Conservation (phyloP, 1,140 invertebrate genomes). For the Sminthurides bifidus region DNA sequence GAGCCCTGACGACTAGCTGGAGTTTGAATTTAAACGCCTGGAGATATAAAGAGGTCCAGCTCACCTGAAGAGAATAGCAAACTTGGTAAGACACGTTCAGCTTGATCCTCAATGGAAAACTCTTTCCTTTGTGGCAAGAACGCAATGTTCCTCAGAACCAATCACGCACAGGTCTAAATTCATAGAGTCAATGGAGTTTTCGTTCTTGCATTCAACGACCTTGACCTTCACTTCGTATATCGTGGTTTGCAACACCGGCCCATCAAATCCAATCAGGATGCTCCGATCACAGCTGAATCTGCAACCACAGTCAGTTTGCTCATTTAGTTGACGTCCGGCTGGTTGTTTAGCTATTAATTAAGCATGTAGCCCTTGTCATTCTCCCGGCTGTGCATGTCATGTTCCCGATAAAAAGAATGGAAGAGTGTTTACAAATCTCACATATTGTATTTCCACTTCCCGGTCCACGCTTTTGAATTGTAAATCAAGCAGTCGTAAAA, state of each 20-base stretch:
- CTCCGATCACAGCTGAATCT: background rate
- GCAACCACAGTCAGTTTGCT: background rate
- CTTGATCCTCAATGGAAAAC: background rate
- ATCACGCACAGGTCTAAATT: too few relatives aligned
- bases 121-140: background rate
- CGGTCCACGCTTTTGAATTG: background rate
- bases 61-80: background rate
- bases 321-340: too few relatives aligned
- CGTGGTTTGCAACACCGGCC: background rate
- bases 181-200: too few relatives aligned
- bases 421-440: background rate
- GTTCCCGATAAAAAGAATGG: too few relatives aligned
- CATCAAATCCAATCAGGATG: background rate
- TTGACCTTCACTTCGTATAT: background rate
- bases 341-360: too few relatives aligned
- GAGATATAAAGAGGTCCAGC: too few relatives aligned
- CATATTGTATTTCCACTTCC: constrained; percentile 6
- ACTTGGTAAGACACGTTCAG: background rate
- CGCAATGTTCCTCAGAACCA: background rate
- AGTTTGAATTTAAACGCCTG: too few relatives aligned
- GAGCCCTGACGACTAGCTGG: too few relatives aligned
- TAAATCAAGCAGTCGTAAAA: constrained; percentile 2
- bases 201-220: background rate
- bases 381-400: too few relatives aligned
- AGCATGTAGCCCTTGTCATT: too few relatives aligned